Conservation (phyloP, 2,113 vertebrate species). For the Poeciliopsis retropinna region DNA sequence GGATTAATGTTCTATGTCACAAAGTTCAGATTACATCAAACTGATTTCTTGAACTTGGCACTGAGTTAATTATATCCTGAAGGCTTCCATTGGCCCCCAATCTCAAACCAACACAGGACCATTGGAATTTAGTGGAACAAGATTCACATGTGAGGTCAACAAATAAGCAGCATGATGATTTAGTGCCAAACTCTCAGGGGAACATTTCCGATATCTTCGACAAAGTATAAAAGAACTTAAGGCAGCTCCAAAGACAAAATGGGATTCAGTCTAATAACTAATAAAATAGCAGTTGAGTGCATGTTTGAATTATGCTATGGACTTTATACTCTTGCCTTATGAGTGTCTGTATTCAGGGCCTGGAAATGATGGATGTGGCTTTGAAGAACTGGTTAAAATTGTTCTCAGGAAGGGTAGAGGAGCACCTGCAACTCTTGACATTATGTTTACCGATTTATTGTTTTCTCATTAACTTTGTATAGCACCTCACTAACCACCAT, state of each 20-base stretch:
- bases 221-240: too few species aligned
- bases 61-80: too few species aligned
- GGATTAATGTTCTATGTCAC: too few species aligned
- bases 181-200: not conserved
- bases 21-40: too few species aligned
- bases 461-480: constrained; percentile 4
- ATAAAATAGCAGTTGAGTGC: not conserved
- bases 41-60: too few species aligned
- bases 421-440: not conserved
- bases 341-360: not conserved
- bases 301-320: not conserved
- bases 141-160: too few species aligned
- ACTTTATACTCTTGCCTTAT: not conserved
- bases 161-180: not conserved
- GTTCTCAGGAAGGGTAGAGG: not conserved
- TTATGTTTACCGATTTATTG: constrained; percentile 4
- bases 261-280: not conserved
- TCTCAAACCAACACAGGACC: too few species aligned
- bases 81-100: too few species aligned
- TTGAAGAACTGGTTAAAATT: not conserved
- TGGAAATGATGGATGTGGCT: not conserved
- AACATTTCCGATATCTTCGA: not conserved
- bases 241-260: not conserved
- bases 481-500: constrained; percentile 15
- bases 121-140: too few species aligned